phyloP scores from a whole-genome alignment of 2,797 vertebrate genomes.

The Tapera naevia region DNA sequence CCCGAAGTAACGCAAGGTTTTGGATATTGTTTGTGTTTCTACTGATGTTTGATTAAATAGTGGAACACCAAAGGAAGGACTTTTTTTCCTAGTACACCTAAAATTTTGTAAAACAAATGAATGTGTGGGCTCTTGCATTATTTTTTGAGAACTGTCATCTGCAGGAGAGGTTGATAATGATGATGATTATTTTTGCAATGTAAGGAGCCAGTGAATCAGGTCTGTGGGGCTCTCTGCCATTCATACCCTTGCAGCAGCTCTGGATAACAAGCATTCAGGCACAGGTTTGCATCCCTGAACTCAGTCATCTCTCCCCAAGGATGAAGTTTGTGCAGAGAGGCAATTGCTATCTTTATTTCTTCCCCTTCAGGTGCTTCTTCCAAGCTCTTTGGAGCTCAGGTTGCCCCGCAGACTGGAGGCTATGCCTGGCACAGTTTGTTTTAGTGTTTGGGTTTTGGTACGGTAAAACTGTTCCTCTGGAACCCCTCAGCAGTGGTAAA shows the following conservation, averaged over 20 bases:
- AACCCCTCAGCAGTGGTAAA: not conserved
- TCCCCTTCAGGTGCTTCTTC: not conserved
- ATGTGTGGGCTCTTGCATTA: not conserved
- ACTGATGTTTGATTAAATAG: not conserved
- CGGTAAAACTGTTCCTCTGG: not conserved
- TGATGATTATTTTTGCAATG: not conserved
- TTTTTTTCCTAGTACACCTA: not conserved
- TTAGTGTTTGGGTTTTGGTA: not conserved
- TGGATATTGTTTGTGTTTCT: not conserved
- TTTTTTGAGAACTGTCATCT: not conserved
- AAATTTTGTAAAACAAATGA: not conserved
- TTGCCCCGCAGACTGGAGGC: not conserved
- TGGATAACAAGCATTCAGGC: not conserved
- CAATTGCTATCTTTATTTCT: not conserved
- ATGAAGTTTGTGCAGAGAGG: not conserved
- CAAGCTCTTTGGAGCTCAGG: not conserved
- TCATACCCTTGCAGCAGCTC: not conserved
- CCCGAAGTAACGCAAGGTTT: not conserved
- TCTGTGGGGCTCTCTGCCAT: not conserved
- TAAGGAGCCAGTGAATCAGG: not conserved
- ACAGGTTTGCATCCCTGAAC: not conserved
- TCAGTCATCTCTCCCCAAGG: not conserved
- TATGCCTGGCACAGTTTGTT: not conserved
- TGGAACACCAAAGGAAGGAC: not conserved
- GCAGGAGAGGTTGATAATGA: not conserved